Evolutionary conservation across 1,140 invertebrate genomes (phyloP), one percentile per base, ranked within the genome.

Genomic region (Penaeus japonicus): DNA sequence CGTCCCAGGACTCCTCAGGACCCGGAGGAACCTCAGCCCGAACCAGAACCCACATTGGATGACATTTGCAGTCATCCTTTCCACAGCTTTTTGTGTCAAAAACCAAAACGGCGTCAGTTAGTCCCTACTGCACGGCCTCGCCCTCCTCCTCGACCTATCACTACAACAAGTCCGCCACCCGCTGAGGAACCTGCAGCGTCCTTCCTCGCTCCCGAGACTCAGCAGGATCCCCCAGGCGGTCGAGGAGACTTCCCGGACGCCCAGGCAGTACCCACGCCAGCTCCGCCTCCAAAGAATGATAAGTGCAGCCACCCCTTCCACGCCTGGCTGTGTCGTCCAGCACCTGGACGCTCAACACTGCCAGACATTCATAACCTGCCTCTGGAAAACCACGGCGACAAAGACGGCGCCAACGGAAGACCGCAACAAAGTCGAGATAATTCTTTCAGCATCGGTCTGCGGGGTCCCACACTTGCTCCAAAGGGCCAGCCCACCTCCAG

Each of bases 281-380:
- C 79, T 5, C 62, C 20, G 3, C 4, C 78, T 1, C 54, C 73
- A 27, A 55, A 73, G 27, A 32, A 32, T 27, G 24, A 86, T 39
- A 75, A 86, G 2, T 89, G 89, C 47, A 59, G 47, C 32, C 89
- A 89, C 53, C 89, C 89, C 27, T 89, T 89, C 54, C 89, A 89
- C 59, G 54, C 89, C 7, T 89, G 84, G 84, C 62, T 78, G 54
- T 89, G 89, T 77, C 30, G 24, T 27, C 55, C 54, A 4, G 55
- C 73, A 1, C 54, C 27, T 17, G 84, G 53, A 73, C 27, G n/a
- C 35, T 32, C 18, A 24, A 73, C 27, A 1, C 35, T 73, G 35
- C 70, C 70, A 4, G 30, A 24, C 24, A 73, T 73, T 27, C 70
- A 73, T 18, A 73, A 73, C 35, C 70, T 73, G n/a, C 70, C 70